Percentiles rank a stretch among this genome's conserved stretches.
Evolutionary conservation across 2,113 vertebrate genomes (phyloP).

Genomic region (Eudyptes chrysolophus): DNA sequence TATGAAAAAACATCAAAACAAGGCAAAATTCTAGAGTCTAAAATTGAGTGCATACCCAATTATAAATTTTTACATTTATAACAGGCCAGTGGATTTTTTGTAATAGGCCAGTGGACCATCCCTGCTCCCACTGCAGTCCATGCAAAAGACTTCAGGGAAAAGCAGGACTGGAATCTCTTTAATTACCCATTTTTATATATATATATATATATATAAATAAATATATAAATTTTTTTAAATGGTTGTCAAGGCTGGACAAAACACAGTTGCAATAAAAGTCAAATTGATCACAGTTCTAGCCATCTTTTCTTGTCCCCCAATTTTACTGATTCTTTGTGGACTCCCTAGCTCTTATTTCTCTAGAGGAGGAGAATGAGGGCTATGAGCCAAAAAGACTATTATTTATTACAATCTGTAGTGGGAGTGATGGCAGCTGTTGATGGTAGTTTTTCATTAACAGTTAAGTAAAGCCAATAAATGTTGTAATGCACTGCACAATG

Average conservation of each 20-base stretch:
- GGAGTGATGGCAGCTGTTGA: constrained; percentile 52
- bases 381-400: constrained; percentile 6
- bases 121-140: not conserved
- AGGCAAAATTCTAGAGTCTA: not conserved
- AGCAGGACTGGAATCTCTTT: not conserved
- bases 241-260: not conserved
- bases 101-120: not conserved
- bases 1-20: not conserved
- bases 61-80: not conserved
- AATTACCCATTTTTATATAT: not conserved
- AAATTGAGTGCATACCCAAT: not conserved
- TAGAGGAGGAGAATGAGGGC: not conserved
- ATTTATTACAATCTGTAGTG: constrained; percentile 29
- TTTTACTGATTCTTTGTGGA: not conserved
- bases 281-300: not conserved
- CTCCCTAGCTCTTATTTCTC: not conserved
- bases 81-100: not conserved
- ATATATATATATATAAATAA: too few relatives aligned
- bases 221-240: not conserved
- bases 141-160: not conserved
- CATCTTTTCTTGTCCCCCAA: not conserved
- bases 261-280: not conserved
- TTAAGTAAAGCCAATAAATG: constrained; percentile 19
- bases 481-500: not conserved
- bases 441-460: constrained; percentile 31